A percentile compares a stretch with the other conserved stretches of the same genome.
phyloP scores from a whole-genome alignment of 2,113 vertebrate genomes.

The Narcine bancroftii region DNA sequence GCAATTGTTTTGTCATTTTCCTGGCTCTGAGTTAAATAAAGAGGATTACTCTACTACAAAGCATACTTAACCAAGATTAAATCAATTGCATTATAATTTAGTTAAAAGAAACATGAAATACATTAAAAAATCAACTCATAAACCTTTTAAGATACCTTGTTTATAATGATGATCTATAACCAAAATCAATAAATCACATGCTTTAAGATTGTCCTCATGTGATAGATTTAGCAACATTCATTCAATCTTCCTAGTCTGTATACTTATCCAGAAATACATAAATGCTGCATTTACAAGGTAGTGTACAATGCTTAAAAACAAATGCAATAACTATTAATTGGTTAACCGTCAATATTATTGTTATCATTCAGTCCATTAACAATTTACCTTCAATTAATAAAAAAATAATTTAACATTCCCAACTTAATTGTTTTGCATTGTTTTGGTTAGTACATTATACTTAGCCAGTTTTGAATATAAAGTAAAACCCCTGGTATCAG shows the following conservation, averaged over 20 bases:
- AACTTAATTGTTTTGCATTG: not conserved
- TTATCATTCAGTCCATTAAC: not conserved
- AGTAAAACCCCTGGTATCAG: too few species aligned
- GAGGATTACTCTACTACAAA: not conserved
- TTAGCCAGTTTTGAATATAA: not conserved
- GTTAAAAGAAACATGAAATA: not conserved
- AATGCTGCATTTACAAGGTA: not conserved
- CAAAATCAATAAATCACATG: constrained; percentile 41
- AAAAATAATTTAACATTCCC: not conserved
- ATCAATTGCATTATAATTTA: not conserved
- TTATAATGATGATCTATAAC: not conserved
- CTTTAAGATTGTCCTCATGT: constrained; percentile 49
- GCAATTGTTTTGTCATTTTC: not conserved
- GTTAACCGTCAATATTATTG: not conserved
- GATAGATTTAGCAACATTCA: constrained; percentile 46
- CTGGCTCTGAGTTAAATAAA: not conserved
- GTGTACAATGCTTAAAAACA: not conserved
- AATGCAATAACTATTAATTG: too few species aligned
- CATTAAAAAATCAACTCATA: not conserved
- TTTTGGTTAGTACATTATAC: not conserved
- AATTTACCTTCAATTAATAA: not conserved
- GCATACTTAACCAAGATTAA: not conserved
- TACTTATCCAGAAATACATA: not conserved
- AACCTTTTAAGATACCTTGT: not conserved
- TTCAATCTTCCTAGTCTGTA: constrained; percentile 44